Percentiles rank a stretch among this genome's conserved stretches.
phyloP scores from a whole-genome alignment of 2,888 invertebrate species.

The Dryomyza anilis region DNA sequence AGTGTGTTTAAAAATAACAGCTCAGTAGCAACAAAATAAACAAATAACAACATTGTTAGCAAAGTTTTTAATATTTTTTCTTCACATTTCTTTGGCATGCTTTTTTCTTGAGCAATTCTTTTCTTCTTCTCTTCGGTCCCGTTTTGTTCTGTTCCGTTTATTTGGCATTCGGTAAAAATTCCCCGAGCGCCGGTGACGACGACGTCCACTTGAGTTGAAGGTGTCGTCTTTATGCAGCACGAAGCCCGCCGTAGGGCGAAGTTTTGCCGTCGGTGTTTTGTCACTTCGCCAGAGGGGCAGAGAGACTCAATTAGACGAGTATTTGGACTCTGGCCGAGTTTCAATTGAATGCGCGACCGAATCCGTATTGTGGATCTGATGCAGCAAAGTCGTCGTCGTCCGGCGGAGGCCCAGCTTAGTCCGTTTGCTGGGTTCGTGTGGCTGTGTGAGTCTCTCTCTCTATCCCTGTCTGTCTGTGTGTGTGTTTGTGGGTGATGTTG shows the following conservation, averaged over 20 bases:
- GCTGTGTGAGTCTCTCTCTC: background rate
- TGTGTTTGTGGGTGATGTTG: background rate
- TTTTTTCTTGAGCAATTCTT: background rate
- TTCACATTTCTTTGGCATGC: background rate
- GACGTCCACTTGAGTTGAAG: conserved; percentile 12
- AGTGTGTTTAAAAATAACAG: conserved; percentile 21
- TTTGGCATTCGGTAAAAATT: too few relatives aligned
- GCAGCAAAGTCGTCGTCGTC: background rate
- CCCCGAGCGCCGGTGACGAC: background rate
- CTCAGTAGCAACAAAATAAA: conserved; percentile 4
- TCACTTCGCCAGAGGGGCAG: too few relatives aligned
- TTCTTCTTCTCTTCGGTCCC: background rate
- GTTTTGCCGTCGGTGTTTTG: too few relatives aligned
- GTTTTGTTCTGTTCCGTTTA: background rate
- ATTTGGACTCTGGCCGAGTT: too few relatives aligned
- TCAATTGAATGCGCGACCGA: too few relatives aligned
- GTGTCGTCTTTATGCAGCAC: conserved; percentile 3
- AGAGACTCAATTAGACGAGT: too few relatives aligned
- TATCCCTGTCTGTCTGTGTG: background rate
- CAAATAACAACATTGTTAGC: conserved; percentile 19
- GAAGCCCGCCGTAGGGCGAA: background rate
- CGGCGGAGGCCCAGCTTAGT: background rate
- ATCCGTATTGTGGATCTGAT: too few relatives aligned
- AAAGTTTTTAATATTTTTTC: conserved; percentile 6
- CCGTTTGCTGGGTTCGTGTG: background rate